These are phyloP conservation scores for Chaetorhynchus papuensis DNA, from an alignment of 2,113 vertebrate genomes.

Conservation along the genomic window DNA sequence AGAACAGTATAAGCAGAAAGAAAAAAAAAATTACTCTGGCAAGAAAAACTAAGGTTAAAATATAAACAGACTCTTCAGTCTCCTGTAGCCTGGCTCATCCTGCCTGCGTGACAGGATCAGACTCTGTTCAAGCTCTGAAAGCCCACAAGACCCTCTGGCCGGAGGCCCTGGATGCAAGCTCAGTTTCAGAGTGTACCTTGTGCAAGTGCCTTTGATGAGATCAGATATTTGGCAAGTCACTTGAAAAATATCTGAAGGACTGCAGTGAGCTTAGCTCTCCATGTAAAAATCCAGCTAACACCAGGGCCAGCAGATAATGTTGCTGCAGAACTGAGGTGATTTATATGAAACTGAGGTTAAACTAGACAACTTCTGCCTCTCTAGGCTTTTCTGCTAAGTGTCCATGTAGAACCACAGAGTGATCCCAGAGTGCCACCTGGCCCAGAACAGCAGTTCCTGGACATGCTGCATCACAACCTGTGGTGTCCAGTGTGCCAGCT, in stretches of 20 bases:
- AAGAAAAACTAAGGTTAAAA: neutral
- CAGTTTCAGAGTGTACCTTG: neutral
- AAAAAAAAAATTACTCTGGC: neutral
- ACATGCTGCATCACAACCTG: neutral
- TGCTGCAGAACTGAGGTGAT: neutral
- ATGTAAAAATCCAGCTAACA: neutral
- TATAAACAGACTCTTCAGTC: neutral
- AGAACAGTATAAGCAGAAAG: neutral
- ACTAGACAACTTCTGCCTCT: neutral
- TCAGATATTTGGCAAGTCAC: neutral
- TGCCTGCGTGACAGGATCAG: neutral
- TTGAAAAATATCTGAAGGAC: neutral
- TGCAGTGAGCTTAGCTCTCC: neutral
- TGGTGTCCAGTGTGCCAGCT: neutral
- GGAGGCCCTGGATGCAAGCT: neutral
- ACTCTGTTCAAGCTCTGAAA: neutral
- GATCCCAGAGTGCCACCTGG: rapidly evolving
- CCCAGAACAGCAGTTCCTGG: neutral
- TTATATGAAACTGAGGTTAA: neutral
- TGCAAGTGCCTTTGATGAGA: neutral
- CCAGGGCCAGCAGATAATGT: neutral
- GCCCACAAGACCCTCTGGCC: neutral
- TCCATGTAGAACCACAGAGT: neutral
- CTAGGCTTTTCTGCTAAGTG: neutral
- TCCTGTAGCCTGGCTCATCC: neutral